Conservation (phyloP, 2,888 invertebrate species). For the Chrysotoxum bicinctum region DNA sequence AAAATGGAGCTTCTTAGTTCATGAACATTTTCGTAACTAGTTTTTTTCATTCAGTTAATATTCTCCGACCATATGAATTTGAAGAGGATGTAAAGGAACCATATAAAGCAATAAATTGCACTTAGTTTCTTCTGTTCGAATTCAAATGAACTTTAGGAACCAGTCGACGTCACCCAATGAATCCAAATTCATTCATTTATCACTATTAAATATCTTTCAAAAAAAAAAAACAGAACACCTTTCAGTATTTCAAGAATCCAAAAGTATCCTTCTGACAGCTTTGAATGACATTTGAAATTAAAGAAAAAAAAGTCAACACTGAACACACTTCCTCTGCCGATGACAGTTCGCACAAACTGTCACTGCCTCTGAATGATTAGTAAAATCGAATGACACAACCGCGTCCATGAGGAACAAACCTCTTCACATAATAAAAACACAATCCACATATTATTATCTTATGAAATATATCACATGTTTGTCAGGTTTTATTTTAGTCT, state of each 20-base stretch:
- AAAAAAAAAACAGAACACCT: too few relatives aligned
- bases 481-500: constrained; percentile 44
- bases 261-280: constrained; percentile 39
- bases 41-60: too few relatives aligned
- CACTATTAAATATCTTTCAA: too few relatives aligned
- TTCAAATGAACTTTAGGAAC: too few relatives aligned
- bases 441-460: background rate
- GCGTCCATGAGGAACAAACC: background rate
- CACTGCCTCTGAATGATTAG: constrained; percentile 51
- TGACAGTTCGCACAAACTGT: constrained; percentile 70
- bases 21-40: too few relatives aligned
- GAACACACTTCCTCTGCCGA: constrained; percentile 1
- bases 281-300: constrained; percentile 42
- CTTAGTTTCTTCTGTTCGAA: too few relatives aligned
- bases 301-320: background rate
- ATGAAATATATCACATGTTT: constrained; percentile 33
- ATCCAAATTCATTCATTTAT: too few relatives aligned
- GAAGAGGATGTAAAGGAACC: too few relatives aligned
- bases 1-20: too few relatives aligned
- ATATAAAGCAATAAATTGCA: too few relatives aligned
- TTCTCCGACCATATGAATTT: too few relatives aligned
- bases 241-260: constrained; percentile 26
- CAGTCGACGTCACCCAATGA: too few relatives aligned
- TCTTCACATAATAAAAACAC: constrained; percentile 21
- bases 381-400: constrained; percentile 65